phyloP scores from a whole-genome alignment of 2,888 invertebrate genomes.

The Eupithecia insigniata region DNA sequence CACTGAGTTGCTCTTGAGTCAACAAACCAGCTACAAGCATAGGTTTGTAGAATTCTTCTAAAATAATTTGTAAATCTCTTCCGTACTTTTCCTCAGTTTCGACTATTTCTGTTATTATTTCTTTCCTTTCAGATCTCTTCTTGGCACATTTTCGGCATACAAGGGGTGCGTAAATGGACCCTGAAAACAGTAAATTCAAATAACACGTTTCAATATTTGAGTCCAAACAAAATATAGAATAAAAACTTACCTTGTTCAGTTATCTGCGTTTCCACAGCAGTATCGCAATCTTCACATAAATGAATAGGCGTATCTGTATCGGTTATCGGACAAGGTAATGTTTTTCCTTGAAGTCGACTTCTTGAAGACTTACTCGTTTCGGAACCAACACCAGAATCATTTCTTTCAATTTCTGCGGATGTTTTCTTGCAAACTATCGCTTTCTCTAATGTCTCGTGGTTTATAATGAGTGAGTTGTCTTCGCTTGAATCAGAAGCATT shows the following conservation, averaged over 20 bases:
- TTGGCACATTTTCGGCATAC: slow-evolving; percentile 95
- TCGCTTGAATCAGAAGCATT: slow-evolving; percentile 94
- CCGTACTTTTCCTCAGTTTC: slow-evolving; percentile 98
- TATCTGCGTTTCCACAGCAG: slow-evolving; percentile 89
- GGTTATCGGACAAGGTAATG: slow-evolving; percentile 74
- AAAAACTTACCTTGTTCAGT: slow-evolving; percentile 84
- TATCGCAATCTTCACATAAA: slow-evolving; percentile 94
- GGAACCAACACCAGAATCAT: slow-evolving; percentile 96
- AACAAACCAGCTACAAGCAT: slow-evolving; percentile 96
- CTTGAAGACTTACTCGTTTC: slow-evolving; percentile 95
- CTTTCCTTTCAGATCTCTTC: slow-evolving; percentile 94
- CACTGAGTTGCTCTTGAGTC: slow-evolving; percentile 94
- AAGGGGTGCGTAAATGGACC: slow-evolving; percentile 89
- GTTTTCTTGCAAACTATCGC: slow-evolving; percentile 83
- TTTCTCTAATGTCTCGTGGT: slow-evolving; percentile 84
- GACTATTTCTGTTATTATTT: slow-evolving; percentile 97
- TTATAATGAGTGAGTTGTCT: slow-evolving; percentile 89
- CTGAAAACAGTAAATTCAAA: slow-evolving; percentile 63
- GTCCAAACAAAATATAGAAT: slow-evolving; percentile 12
- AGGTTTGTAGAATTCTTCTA: slow-evolving; percentile 96
- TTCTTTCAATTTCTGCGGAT: slow-evolving; percentile 92
- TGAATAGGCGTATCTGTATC: slow-evolving; percentile 86
- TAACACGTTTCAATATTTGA: background rate
- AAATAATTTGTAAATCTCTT: slow-evolving; percentile 94
- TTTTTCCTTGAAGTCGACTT: slow-evolving; percentile 87